phyloP scores from a whole-genome alignment of 2,797 vertebrate genomes.

The Clarias pachynema region DNA sequence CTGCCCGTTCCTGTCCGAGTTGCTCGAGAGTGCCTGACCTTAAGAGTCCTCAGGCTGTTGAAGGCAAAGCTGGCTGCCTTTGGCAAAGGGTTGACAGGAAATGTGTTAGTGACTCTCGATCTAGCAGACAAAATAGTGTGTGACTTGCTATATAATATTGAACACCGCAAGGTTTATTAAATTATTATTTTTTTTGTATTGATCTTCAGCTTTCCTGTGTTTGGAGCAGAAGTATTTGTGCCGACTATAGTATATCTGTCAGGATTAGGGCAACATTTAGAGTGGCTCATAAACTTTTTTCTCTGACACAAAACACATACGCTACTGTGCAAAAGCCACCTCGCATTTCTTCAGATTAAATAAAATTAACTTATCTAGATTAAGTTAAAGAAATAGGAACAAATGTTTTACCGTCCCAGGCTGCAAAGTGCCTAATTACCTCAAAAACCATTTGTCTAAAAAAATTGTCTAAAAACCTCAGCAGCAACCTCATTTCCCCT shows the following conservation, averaged over 20 bases:
- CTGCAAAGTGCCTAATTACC: too few relatives aligned
- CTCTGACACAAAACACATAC: background rate
- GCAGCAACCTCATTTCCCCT: too few relatives aligned
- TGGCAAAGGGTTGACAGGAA: constrained; percentile 26
- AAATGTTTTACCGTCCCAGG: too few relatives aligned
- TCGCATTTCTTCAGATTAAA: too few relatives aligned
- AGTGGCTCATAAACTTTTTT: background rate
- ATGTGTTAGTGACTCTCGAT: constrained; percentile 26
- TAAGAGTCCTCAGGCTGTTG: constrained; percentile 45
- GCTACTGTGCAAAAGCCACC: too few relatives aligned
- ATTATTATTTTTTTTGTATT: too few relatives aligned
- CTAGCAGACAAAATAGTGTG: constrained; percentile 37
- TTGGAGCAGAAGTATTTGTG: background rate
- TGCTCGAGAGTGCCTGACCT: constrained; percentile 42
- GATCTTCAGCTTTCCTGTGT: background rate
- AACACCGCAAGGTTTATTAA: background rate
- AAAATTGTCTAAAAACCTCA: too few relatives aligned
- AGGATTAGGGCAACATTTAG: background rate
- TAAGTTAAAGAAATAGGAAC: too few relatives aligned
- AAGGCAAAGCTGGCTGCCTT: constrained; percentile 23
- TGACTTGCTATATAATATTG: constrained; percentile 13
- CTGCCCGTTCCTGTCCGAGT: constrained; percentile 31
- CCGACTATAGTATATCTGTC: background rate
- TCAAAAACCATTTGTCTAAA: too few relatives aligned
- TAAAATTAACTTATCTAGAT: too few relatives aligned